Percentiles rank a stretch among this genome's conserved stretches.
phyloP scores from a whole-genome alignment of 2,888 invertebrate genomes.

The Hypolimnas misippus region DNA sequence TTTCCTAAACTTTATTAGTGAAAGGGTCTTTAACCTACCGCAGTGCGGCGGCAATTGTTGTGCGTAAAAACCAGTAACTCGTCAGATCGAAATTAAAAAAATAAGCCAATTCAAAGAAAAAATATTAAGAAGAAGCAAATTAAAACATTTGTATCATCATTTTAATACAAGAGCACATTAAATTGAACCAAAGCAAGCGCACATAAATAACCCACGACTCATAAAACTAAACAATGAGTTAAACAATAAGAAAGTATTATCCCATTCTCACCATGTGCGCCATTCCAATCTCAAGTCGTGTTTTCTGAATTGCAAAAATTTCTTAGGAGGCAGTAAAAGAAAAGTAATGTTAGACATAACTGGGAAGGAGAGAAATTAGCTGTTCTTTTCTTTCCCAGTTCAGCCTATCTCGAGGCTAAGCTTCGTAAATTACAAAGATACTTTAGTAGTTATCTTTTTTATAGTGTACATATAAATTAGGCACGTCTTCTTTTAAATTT shows the following conservation, averaged over 20 bases:
- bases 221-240: conserved; percentile 28
- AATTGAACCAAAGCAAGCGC: not conserved
- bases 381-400: conserved; percentile 18
- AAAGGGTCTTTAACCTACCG: no score
- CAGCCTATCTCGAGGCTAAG: conserved; percentile 14
- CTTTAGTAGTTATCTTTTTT: conserved; percentile 8
- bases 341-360: conserved; percentile 19
- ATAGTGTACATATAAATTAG: conserved; percentile 16
- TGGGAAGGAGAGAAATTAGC: conserved; percentile 23
- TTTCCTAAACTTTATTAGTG: no score
- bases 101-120: not conserved
- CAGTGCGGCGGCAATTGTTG: no score
- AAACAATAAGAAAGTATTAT: conserved; percentile 28
- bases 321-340: conserved; percentile 25
- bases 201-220: not conserved
- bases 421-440: conserved; percentile 17
- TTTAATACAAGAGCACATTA: not conserved
- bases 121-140: not conserved
- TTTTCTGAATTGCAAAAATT: conserved; percentile 30
- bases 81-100: no score
- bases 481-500: not conserved
- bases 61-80: no score
- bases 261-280: conserved; percentile 21
- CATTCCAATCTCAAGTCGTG: conserved; percentile 18
- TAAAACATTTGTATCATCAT: no score